Evolutionary conservation across 2,797 vertebrate genomes (phyloP).

Genomic region (Sphaeramia orbicularis): DNA sequence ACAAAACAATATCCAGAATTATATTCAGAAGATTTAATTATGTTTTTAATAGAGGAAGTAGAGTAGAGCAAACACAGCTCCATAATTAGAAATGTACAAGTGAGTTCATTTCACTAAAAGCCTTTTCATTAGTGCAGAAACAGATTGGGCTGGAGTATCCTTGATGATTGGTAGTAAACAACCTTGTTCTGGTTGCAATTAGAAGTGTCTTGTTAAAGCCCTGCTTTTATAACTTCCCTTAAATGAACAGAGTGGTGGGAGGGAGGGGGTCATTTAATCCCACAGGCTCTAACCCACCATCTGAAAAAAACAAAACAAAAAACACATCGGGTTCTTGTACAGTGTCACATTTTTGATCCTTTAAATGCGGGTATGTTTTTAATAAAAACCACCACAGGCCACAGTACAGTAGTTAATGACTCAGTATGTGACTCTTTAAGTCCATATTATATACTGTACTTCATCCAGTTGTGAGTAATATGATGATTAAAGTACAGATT

Average conservation of each 20-base stretch:
- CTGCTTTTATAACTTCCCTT: conserved; percentile 66
- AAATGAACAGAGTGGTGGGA: conserved; percentile 44
- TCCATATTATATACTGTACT: background rate
- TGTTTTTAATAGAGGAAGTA: background rate
- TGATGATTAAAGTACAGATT: background rate
- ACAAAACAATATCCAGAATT: background rate
- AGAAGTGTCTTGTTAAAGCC: conserved; percentile 57
- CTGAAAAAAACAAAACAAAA: too few species aligned
- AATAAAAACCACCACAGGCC: conserved; percentile 2
- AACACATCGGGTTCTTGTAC: conserved; percentile 17
- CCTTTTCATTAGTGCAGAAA: conserved; percentile 59
- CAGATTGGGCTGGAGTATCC: conserved; percentile 46
- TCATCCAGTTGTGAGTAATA: too few species aligned
- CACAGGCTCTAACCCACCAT: background rate
- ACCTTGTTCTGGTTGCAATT: conserved; percentile 70
- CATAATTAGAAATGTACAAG: conserved; percentile 36
- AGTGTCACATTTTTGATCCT: conserved; percentile 12
- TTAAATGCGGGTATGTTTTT: conserved; percentile 8
- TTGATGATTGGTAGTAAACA: conserved; percentile 64
- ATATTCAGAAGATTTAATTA: background rate
- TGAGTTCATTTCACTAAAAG: conserved; percentile 51
- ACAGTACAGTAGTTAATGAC: background rate
- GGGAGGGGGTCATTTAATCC: conserved; percentile 9
- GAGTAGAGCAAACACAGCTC: conserved; percentile 22
- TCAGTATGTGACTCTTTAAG: background rate